Evolutionary conservation across 2,113 vertebrate species (phyloP).

Genomic region (Tauraco erythrolophus): DNA sequence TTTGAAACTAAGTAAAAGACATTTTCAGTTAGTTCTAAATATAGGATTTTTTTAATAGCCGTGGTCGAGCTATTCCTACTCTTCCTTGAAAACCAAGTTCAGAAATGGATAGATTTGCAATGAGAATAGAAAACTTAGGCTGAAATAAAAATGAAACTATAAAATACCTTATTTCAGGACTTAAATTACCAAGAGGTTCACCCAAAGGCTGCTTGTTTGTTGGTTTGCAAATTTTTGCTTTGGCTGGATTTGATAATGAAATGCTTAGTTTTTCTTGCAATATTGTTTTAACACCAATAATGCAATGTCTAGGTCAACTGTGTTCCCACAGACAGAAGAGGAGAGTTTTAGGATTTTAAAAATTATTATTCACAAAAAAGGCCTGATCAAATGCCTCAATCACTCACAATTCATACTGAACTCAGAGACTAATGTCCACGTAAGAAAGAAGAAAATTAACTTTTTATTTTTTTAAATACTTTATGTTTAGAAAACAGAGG

Average conservation of each 20-base stretch:
- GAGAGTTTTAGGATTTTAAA: not conserved
- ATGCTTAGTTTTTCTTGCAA: not conserved
- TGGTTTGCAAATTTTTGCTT: not conserved
- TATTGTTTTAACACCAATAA: not conserved
- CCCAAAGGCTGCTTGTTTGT: not conserved
- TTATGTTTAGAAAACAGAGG: not conserved
- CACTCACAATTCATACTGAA: not conserved
- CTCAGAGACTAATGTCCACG: not conserved
- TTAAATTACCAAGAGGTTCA: not conserved
- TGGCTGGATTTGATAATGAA: not conserved
- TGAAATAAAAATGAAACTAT: not conserved
- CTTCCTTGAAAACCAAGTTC: not conserved
- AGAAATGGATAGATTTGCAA: not conserved
- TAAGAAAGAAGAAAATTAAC: not conserved
- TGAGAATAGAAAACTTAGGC: not conserved
- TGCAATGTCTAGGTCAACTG: not conserved
- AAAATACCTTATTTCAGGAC: not conserved
- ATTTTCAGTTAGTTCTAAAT: not conserved
- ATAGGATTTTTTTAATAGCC: not conserved
- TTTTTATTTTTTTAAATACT: not conserved
- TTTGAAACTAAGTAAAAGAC: not conserved
- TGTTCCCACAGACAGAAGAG: not conserved
- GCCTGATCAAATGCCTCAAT: not conserved
- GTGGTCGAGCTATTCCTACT: not conserved
- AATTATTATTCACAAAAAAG: not conserved